Conservation (phyloP, 2,888 invertebrate genomes). For the Chloromyia formosa region DNA sequence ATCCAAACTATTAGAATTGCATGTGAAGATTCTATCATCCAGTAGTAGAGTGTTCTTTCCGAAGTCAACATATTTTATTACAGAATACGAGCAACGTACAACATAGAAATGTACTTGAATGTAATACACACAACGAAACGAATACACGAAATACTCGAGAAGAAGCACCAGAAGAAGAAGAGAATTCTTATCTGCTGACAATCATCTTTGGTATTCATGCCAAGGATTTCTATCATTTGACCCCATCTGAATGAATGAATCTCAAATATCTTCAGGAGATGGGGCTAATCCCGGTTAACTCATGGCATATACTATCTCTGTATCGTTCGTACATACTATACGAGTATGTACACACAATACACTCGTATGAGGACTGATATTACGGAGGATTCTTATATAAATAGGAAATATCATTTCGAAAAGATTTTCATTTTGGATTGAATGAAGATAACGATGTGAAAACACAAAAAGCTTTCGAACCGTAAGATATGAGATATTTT, state of each 20-base stretch:
- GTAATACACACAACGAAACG: neutral
- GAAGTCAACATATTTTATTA: conserved; percentile 22
- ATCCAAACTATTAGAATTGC: conserved; percentile 31
- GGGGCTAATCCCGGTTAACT: conserved; percentile 34
- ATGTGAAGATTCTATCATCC: neutral
- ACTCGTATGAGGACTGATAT: neutral
- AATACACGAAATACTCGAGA: neutral
- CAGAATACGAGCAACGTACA: neutral
- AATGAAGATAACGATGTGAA: conserved; percentile 33
- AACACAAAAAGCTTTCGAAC: conserved; percentile 27
- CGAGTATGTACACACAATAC: neutral
- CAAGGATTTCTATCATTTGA: conserved; percentile 36
- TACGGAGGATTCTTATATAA: conserved; percentile 26
- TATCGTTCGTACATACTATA: neutral
- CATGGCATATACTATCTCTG: neutral
- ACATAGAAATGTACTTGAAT: neutral
- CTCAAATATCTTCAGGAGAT: conserved; percentile 28
- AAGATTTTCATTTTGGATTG: conserved; percentile 36
- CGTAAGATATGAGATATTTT: neutral
- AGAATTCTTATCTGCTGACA: conserved; percentile 25
- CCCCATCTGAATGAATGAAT: conserved; percentile 37
- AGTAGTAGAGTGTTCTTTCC: neutral
- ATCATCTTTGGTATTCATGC: conserved; percentile 40
- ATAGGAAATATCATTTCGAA: conserved; percentile 39
- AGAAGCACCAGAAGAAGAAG: neutral